phyloP scores from a whole-genome alignment of 2,797 vertebrate species.

The Sternarchorhynchus goeldii region DNA sequence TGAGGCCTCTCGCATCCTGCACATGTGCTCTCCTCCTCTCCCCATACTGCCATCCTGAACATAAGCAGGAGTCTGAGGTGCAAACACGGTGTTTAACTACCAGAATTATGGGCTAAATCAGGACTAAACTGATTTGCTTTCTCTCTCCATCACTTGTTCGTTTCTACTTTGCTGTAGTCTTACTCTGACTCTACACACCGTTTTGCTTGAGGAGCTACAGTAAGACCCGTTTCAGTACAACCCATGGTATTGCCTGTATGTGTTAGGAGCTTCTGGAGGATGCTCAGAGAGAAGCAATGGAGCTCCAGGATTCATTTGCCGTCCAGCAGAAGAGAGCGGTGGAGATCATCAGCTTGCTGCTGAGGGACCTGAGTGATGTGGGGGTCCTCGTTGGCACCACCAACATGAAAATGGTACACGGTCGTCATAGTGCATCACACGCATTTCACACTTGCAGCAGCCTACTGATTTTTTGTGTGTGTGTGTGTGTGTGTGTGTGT shows the following conservation, averaged over 20 bases:
- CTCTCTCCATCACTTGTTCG: no score
- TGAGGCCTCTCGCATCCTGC: constrained; percentile 48
- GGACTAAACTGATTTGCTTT: no score
- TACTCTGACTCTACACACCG: no score
- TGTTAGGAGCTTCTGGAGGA: constrained; percentile 77
- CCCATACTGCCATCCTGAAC: no score
- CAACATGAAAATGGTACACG: constrained; percentile 80
- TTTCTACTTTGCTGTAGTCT: no score
- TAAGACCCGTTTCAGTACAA: no score
- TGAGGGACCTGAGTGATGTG: constrained; percentile 87
- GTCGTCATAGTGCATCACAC: not conserved
- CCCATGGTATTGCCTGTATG: constrained; percentile 25
- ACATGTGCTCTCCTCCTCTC: no score
- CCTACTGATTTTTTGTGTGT: constrained; percentile 20
- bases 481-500: constrained; percentile 27
- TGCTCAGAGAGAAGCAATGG: constrained; percentile 81
- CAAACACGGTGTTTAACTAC: no score
- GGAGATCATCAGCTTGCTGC: constrained; percentile 85
- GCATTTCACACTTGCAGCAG: not conserved
- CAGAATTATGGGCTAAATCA: no score
- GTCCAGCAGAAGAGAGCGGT: constrained; percentile 88
- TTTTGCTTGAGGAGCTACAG: no score
- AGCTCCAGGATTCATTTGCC: constrained; percentile 86
- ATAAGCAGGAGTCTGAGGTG: no score
- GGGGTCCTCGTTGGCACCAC: constrained; percentile 84